Evolutionary conservation across 2,888 invertebrate species (phyloP), one percentile per base, ranked within the genome.

Genomic region (Scelioninae gen. 1): DNA sequence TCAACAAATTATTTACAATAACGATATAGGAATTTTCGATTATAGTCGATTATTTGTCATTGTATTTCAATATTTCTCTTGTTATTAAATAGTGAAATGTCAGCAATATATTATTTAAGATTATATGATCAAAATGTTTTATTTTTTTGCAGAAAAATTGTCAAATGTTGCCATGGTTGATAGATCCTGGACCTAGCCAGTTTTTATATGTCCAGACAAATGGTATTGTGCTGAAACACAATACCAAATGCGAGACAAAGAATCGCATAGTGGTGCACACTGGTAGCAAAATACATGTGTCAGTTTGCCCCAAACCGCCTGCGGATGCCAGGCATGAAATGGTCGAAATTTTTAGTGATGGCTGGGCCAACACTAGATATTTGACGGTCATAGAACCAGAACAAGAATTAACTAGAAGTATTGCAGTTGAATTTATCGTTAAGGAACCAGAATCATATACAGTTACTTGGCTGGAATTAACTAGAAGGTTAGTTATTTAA

Each of bases 331-430:
- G 94, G 32, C 94, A 95, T 75, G 94, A 95, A 83, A 93, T 95
- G 84, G 96, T 96, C 16, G 96, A 96, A 93, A 95, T 97, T 60
- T 97, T 97, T 91, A 97, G 97, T 56, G 96, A 96, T 87, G 97
- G 97, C 40, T 97, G 97, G 97, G 92, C 93, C 78, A 89, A 93
- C 80, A 91, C 92, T 84, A 92, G 91, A 65, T 88, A 90, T 80
- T 91, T 93, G 88, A 85, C 89, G 84, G 83, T 91, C 40, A 84
- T 90, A 5, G 88, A 93, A 29, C 94, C 95, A 49, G 94, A 94
- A 74, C 93, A 94, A 43, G 95, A 95, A 88, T 93, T 95, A 88
- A 93, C 95, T 0, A 94, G 96, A 81, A 95, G 95, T 32, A 93
- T 97, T 38, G 95, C 96, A 68, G 95, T 97, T 0, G 97, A 97